Conservation (phyloP, 2,888 invertebrate species). For the Linyphia triangularis region DNA sequence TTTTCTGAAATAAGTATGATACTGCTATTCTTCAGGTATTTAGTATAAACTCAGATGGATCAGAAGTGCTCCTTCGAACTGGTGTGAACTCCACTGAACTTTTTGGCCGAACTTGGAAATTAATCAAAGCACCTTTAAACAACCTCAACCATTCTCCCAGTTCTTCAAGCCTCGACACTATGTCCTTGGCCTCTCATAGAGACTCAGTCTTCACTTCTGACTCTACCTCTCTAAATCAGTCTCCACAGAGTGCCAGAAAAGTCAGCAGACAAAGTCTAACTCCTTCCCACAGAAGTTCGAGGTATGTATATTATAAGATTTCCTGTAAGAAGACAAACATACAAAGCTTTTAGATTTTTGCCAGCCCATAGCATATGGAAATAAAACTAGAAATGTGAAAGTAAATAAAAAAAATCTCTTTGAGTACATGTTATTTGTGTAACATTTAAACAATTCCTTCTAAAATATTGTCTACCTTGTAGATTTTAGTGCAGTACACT, state of each 20-base stretch:
- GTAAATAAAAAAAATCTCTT: no score
- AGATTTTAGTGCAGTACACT: no score
- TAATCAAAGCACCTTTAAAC: conserved; percentile 35
- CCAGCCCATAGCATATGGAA: no score
- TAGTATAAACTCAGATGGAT: conserved; percentile 78
- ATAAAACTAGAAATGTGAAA: no score
- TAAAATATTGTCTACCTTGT: no score
- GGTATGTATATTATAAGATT: no score
- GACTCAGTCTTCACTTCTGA: conserved; percentile 53
- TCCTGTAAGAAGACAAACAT: no score
- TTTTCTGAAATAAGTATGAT: no score
- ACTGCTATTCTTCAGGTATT: conserved; percentile 78
- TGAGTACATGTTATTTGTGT: no score
- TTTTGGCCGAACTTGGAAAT: conserved; percentile 92
- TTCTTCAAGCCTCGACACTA: conserved; percentile 63
- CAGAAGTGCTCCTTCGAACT: conserved; percentile 78
- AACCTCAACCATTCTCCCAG: conserved; percentile 42
- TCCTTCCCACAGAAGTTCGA: neutral
- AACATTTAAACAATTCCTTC: no score
- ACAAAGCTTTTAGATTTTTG: no score
- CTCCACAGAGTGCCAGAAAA: conserved; percentile 49
- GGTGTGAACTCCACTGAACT: conserved; percentile 80
- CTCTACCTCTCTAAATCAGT: conserved; percentile 31
- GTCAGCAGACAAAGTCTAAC: conserved; percentile 17
- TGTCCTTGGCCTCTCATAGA: conserved; percentile 51